Evolutionary conservation across 1,140 invertebrate species (phyloP), one percentile per base, ranked within the genome.

Genomic region (Drosophila fuyamai): DNA sequence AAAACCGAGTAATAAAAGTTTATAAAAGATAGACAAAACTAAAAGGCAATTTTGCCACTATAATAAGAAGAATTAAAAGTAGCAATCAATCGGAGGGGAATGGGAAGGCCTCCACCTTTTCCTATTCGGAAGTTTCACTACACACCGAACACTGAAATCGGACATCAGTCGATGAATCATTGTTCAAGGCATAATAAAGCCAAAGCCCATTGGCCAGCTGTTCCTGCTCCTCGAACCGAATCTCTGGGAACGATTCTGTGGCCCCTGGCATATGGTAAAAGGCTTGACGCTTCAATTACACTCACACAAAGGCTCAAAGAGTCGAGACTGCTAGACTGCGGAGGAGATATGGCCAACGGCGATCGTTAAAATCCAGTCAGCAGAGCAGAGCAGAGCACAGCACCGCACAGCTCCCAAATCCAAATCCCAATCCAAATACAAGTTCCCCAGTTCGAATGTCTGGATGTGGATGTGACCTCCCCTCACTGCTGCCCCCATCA

Each of bases 251-350:
- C 12, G 29, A 50, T 35, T 50, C 40, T 46, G 38, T 62, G 58
- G 38, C 77, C 58, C 43, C 12, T 14, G 66, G 79, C 76, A 61
- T 46, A 57, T 63, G 79, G 59, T 55, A 68, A 74, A 73, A 74
- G 60, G 54, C 67, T 70, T 78, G 78, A 85, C 70, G 82, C 82
- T 86, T 79, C 82, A 81, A 85, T 76, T 76, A 81, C 72, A 57
- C 51, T 47, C 51, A 68, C 55, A 68, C 50, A 65, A 12, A 75
- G 51, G 38, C 40, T 18, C 35, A 46, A 32, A 62, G 27, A 61
- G 48, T 18, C 1, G 1, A 32, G 29, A 32, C 29, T 32, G 6
- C 6, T 6, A 8, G 2, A 32, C 29, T 32, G 29, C 29, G 29
- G 9, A n/a, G 53, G 55, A 23, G 60, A 48, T 46, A 48, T 9